phyloP scores from a whole-genome alignment of 1,140 invertebrate genomes.

The Bombus consobrinus region DNA sequence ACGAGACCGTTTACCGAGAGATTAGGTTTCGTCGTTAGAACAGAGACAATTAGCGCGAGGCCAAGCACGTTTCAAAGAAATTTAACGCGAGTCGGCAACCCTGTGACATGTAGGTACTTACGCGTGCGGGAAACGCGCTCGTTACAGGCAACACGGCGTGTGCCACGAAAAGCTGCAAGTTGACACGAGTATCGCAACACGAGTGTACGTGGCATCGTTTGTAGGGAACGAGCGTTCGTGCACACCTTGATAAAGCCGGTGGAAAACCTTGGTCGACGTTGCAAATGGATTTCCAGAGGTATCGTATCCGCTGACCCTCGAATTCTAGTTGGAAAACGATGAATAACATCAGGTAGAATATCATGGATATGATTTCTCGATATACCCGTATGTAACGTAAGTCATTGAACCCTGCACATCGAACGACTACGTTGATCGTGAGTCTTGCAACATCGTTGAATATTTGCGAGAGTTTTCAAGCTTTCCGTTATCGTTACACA shows the following conservation, averaged over 20 bases:
- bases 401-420: neutral
- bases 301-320: constrained; percentile 4
- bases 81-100: neutral
- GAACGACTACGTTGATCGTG: neutral
- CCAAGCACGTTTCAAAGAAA: constrained; percentile 9
- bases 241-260: constrained; percentile 7
- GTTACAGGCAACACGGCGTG: neutral
- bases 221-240: neutral
- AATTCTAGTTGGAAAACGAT: neutral
- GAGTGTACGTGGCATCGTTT: neutral
- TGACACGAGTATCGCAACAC: neutral
- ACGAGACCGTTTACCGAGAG: neutral
- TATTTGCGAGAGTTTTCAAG: neutral
- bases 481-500: neutral
- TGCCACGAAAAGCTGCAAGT: constrained; percentile 1
- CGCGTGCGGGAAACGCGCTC: neutral
- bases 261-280: constrained; percentile 8
- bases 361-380: neutral
- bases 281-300: constrained; percentile 19
- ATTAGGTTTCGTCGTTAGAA: neutral
- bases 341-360: too few species aligned
- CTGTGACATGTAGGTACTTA: neutral
- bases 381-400: neutral
- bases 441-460: neutral
- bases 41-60: neutral